Evolutionary conservation across 2,113 vertebrate genomes (phyloP).

Genomic region (Piprites chloris): DNA sequence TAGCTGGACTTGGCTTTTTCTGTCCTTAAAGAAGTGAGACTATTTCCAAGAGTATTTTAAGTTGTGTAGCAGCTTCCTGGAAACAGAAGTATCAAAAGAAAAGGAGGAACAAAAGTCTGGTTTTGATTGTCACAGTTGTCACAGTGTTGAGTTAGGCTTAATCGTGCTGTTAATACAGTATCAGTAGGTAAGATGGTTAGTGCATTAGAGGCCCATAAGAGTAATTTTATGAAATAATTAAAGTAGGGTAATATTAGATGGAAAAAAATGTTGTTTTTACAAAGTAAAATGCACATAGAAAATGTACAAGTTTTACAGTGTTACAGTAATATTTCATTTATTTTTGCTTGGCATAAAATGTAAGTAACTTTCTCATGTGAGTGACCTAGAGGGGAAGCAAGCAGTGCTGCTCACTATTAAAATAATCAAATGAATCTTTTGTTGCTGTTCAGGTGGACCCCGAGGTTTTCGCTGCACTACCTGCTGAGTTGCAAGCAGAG

Average conservation of each 20-base stretch:
- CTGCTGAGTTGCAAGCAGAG: conserved; percentile 91
- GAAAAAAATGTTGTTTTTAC: neutral
- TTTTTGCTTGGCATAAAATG: neutral
- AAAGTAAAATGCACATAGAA: neutral
- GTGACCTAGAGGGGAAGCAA: neutral
- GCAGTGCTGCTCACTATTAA: neutral
- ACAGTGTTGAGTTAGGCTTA: neutral
- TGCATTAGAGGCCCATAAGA: neutral
- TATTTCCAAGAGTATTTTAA: neutral
- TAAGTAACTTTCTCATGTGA: neutral
- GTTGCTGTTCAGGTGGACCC: conserved; percentile 86
- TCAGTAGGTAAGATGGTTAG: neutral
- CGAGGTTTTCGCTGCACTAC: conserved; percentile 93
- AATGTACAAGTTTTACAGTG: neutral
- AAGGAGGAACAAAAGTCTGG: neutral
- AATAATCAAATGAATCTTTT: neutral
- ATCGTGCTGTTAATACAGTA: neutral
- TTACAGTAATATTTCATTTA: neutral
- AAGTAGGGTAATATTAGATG: neutral
- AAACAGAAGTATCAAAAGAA: neutral
- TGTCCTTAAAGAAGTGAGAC: neutral
- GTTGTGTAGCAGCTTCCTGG: neutral
- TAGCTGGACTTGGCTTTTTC: neutral
- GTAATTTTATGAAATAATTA: neutral
- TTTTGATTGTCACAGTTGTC: too few relatives aligned